These are phyloP conservation scores for Drosophila fuyamai DNA, from an alignment of 1,140 invertebrate species.

Conservation along the genomic window DNA sequence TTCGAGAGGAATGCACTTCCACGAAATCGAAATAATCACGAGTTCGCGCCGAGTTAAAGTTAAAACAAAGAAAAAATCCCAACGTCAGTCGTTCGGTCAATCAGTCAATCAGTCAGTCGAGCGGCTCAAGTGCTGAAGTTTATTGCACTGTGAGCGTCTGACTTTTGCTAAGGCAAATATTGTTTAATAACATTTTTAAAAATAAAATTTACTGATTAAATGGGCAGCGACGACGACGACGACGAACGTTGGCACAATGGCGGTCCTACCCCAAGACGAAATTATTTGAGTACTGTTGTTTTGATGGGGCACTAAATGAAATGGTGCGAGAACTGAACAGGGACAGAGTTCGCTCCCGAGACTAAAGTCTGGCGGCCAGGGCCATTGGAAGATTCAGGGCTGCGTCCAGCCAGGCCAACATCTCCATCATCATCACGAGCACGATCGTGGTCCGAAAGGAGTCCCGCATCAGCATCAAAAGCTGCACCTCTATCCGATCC, in stretches of 20 bases:
- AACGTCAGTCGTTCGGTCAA: constrained; percentile 7
- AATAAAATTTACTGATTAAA: constrained; percentile 82
- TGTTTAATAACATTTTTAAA: constrained; percentile 82
- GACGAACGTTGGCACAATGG: constrained; percentile 39
- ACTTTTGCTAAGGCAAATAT: constrained; percentile 78
- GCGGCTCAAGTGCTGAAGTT: constrained; percentile 72
- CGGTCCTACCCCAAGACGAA: constrained; percentile 71
- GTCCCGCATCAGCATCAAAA: background rate
- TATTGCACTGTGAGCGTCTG: constrained; percentile 67
- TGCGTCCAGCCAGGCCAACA: constrained; percentile 7
- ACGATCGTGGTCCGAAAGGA: constrained; percentile 13
- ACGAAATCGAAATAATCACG: constrained; percentile 56
- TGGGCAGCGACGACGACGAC: constrained; percentile 29
- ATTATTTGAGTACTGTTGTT: constrained; percentile 52
- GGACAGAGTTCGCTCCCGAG: background rate
- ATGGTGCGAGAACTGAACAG: background rate
- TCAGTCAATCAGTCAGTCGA: constrained; percentile 25
- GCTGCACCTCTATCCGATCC: background rate
- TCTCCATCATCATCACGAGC: constrained; percentile 31
- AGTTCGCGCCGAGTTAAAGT: constrained; percentile 26
- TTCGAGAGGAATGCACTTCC: constrained; percentile 23
- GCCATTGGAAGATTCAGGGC: background rate
- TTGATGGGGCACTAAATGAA: constrained; percentile 39
- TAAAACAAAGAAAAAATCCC: constrained; percentile 51
- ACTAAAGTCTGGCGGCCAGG: constrained; percentile 1